These are phyloP conservation scores for Leptinotarsa texana DNA, from an alignment of 1,140 invertebrate species.

Conservation along the genomic window DNA sequence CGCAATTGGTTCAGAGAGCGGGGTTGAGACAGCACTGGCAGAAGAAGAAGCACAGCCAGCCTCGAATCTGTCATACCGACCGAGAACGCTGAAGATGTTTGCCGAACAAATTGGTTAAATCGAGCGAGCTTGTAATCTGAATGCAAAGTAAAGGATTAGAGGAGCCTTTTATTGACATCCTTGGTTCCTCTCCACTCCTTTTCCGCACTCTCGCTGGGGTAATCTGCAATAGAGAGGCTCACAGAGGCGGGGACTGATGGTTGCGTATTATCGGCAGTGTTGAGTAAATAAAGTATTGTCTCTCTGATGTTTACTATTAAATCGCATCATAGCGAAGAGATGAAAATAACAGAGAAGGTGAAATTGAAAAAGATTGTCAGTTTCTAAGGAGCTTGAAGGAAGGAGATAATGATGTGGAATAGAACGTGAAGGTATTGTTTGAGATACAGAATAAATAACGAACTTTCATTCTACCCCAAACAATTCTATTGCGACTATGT, in stretches of 20 bases:
- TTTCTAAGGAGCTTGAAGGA: too few species aligned
- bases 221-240: constrained; percentile 33
- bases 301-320: too few species aligned
- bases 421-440: too few species aligned
- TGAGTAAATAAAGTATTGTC: too few species aligned
- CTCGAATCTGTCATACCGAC: constrained; percentile 26
- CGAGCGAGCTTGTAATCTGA: constrained; percentile 45
- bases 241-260: background rate
- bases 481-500: too few species aligned
- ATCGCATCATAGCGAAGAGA: too few species aligned
- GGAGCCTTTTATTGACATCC: constrained; percentile 45
- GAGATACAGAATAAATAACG: too few species aligned
- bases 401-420: too few species aligned
- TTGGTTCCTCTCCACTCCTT: constrained; percentile 35
- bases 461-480: too few species aligned
- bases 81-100: constrained; percentile 39
- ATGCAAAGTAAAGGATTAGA: constrained; percentile 49
- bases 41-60: constrained; percentile 17
- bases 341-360: too few species aligned
- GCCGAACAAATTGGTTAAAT: constrained; percentile 48
- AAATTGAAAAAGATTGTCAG: too few species aligned
- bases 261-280: background rate
- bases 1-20: constrained; percentile 20
- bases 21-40: constrained; percentile 23
- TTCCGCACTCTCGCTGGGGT: constrained; percentile 30